A percentile compares a stretch with the other conserved stretches of the same genome.
phyloP scores from a whole-genome alignment of 2,797 vertebrate species.

The Masticophis lateralis region DNA sequence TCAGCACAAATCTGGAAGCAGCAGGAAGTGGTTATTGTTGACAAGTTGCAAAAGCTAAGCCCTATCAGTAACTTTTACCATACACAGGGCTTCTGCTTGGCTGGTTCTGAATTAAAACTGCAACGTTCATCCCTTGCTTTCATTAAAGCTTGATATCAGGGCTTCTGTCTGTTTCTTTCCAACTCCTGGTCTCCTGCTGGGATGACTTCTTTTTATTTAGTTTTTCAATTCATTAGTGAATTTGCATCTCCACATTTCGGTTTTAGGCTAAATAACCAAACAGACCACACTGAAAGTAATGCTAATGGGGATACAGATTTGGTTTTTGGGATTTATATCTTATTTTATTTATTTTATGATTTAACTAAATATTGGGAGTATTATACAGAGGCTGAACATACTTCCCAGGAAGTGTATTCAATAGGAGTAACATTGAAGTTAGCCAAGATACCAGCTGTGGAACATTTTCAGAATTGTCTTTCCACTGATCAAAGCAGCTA shows the following conservation, averaged over 20 bases:
- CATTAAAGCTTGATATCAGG: conserved; percentile 46
- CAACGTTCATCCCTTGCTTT: conserved; percentile 72
- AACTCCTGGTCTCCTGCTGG: conserved; percentile 36
- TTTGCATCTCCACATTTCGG: background rate
- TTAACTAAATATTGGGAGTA: background rate
- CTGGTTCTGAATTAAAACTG: conserved; percentile 72
- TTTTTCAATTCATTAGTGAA: background rate
- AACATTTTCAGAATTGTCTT: background rate
- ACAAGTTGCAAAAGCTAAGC: conserved; percentile 59
- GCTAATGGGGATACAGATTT: background rate
- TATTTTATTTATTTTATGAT: background rate
- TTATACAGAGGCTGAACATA: background rate
- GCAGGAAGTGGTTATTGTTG: conserved; percentile 59
- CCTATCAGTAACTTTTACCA: conserved; percentile 64
- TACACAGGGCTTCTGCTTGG: conserved; percentile 69
- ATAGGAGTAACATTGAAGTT: background rate
- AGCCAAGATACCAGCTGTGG: background rate
- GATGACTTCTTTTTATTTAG: background rate
- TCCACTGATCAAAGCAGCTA: background rate
- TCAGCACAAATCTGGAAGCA: conserved; percentile 68
- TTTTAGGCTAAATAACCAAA: background rate
- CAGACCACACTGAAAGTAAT: background rate
- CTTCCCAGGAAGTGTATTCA: background rate
- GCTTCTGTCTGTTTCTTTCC: conserved; percentile 46
- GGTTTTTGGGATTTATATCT: background rate